These are phyloP conservation scores for Melinaea marsaeus DNA, from an alignment of 2,888 invertebrate genomes.

Conservation along the genomic window DNA sequence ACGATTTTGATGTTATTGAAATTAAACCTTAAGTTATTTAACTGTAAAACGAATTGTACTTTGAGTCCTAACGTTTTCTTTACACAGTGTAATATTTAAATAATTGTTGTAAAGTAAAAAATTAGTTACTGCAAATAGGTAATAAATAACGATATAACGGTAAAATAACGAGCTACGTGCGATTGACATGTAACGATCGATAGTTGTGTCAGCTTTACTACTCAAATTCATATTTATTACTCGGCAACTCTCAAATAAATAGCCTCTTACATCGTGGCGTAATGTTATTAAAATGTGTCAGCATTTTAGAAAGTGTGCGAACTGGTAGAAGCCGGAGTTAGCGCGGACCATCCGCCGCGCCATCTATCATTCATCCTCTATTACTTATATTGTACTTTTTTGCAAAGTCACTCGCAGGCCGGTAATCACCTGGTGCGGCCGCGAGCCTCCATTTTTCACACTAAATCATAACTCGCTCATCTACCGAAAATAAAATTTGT, in stretches of 20 bases:
- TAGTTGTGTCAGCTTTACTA: slow-evolving; percentile 63
- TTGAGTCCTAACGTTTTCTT: too few species aligned
- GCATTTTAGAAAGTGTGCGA: slow-evolving; percentile 64
- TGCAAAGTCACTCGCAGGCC: slow-evolving; percentile 76
- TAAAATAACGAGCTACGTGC: slow-evolving; percentile 62
- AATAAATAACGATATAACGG: slow-evolving; percentile 49
- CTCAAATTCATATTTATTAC: slow-evolving; percentile 74
- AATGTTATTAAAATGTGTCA: slow-evolving; percentile 78
- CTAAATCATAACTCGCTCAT: slow-evolving; percentile 75
- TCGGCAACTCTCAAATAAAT: slow-evolving; percentile 69
- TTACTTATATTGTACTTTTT: slow-evolving; percentile 79
- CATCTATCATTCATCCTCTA: slow-evolving; percentile 78
- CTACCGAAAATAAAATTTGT: slow-evolving; percentile 77
- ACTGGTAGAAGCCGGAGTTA: slow-evolving; percentile 45
- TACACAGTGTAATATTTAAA: too few species aligned
- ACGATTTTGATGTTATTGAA: slow-evolving; percentile 55
- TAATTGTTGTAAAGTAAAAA: neutral
- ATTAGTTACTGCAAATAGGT: slow-evolving; percentile 16
- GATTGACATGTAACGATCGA: slow-evolving; percentile 63
- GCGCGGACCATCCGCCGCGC: slow-evolving; percentile 53
- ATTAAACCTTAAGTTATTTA: too few species aligned
- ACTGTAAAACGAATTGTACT: too few species aligned
- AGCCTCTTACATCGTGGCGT: slow-evolving; percentile 70
- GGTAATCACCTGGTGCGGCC: slow-evolving; percentile 78
- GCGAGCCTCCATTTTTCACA: slow-evolving; percentile 74